Percentiles rank a stretch among this genome's conserved stretches.
These are phyloP conservation scores for Nannospalax galili DNA, from an alignment of 2,113 vertebrate genomes.

Conservation along the genomic window DNA sequence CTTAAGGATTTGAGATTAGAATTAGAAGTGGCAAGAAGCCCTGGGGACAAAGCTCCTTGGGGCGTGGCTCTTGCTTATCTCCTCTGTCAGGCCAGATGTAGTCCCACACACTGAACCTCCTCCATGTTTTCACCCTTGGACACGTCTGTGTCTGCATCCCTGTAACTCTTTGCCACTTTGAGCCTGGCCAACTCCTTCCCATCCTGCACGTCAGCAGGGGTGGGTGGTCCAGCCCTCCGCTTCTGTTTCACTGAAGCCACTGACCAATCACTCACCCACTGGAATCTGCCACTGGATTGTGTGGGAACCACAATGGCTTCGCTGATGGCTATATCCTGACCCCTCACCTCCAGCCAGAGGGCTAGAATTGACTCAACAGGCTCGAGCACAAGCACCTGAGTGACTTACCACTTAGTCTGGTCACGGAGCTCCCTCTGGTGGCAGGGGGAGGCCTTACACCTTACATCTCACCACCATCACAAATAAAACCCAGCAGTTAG, in stretches of 20 bases:
- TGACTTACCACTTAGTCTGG: neutral
- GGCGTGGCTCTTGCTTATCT: neutral
- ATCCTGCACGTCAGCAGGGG: neutral
- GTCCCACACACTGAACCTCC: neutral
- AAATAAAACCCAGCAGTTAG: neutral
- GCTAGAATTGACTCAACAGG: too few species aligned
- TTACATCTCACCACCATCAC: too few species aligned
- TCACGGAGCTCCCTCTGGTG: constrained; percentile 66
- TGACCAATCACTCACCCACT: neutral
- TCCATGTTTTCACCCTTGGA: neutral
- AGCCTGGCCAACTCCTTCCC: neutral
- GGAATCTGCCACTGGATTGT: neutral
- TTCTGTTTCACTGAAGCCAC: neutral
- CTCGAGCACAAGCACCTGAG: too few species aligned
- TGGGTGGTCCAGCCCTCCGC: neutral
- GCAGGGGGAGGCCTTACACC: neutral
- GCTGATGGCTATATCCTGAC: neutral
- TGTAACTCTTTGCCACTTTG: neutral
- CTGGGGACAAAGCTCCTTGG: neutral
- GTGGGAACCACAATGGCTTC: neutral
- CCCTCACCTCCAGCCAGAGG: neutral
- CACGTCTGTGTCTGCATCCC: neutral
- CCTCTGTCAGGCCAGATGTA: neutral
- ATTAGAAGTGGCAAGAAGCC: neutral
- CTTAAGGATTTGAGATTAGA: neutral